phyloP scores from a whole-genome alignment of 2,888 invertebrate species.

The Smittia sp. region DNA sequence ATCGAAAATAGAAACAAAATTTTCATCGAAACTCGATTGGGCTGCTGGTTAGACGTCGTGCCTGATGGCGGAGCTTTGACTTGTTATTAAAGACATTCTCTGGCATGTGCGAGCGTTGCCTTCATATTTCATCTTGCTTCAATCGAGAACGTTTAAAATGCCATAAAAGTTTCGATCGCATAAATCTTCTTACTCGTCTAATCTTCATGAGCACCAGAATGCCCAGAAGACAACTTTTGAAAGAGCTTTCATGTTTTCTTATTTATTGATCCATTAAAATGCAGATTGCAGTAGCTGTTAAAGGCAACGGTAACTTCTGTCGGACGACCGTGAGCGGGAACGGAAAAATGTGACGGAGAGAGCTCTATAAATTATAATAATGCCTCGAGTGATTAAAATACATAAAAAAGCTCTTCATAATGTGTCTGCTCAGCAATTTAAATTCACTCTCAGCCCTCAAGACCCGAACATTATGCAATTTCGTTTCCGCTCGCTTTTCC shows the following conservation, averaged over 20 bases:
- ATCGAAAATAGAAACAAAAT: too few relatives aligned
- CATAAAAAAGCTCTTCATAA: conserved; percentile 23
- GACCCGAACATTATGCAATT: neutral
- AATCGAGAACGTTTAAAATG: conserved; percentile 28
- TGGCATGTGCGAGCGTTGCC: conserved; percentile 20
- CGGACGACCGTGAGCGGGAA: neutral
- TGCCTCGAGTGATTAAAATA: conserved; percentile 38
- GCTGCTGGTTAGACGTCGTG: too few relatives aligned
- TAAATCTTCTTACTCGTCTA: conserved; percentile 28
- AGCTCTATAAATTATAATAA: conserved; percentile 39
- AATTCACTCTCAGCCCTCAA: conserved; percentile 23
- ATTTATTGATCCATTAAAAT: conserved; percentile 35
- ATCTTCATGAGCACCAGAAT: neutral
- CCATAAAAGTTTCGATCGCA: conserved; percentile 28
- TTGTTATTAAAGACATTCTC: too few relatives aligned
- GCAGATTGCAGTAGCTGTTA: conserved; percentile 28
- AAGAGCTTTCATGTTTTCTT: conserved; percentile 3
- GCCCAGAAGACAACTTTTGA: conserved; percentile 17
- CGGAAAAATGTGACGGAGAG: neutral
- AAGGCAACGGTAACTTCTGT: neutral
- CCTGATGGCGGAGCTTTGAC: too few relatives aligned
- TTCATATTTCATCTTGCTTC: conserved; percentile 25
- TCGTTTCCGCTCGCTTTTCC: neutral
- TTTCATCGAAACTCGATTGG: too few relatives aligned
- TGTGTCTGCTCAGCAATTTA: conserved; percentile 17